Evolutionary conservation across 2,888 invertebrate genomes (phyloP).

Genomic region (Lottia scabra): DNA sequence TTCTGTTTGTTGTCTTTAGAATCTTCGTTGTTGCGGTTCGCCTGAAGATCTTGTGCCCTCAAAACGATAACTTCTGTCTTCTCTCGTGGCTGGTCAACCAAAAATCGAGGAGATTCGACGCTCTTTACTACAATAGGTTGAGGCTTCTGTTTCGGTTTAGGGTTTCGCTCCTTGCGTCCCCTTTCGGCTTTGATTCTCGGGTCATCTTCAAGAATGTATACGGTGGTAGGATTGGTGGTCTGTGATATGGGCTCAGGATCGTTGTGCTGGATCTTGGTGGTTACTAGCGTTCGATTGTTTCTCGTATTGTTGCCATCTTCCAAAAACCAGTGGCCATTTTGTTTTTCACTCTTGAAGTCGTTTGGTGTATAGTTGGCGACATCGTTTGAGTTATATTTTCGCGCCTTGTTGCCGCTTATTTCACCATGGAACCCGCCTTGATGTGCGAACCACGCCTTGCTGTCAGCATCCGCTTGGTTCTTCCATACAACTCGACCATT

Average conservation of each 20-base stretch:
- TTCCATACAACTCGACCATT: background rate
- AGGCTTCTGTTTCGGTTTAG: background rate
- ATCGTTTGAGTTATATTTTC: background rate
- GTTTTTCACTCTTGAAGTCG: background rate
- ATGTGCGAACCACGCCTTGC: background rate
- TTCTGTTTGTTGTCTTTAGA: background rate
- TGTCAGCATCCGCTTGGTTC: background rate
- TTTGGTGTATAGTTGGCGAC: background rate
- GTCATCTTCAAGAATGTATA: background rate
- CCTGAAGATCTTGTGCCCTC: background rate
- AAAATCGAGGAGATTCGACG: background rate
- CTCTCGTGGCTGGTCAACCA: background rate
- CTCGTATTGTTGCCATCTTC: background rate
- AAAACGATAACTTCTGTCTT: background rate
- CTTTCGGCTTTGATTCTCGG: background rate
- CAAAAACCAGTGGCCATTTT: background rate
- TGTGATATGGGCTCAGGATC: too few species aligned
- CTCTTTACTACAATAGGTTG: background rate
- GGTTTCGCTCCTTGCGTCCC: too few species aligned
- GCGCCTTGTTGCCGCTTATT: background rate
- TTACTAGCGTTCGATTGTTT: background rate
- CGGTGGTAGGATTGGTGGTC: background rate
- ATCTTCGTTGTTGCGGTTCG: background rate
- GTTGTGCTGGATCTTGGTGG: background rate
- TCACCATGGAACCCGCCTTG: background rate